Evolutionary conservation across 2,113 vertebrate genomes (phyloP), one percentile per base, ranked within the genome.

Genomic region (Gadus chalcogrammus): DNA sequence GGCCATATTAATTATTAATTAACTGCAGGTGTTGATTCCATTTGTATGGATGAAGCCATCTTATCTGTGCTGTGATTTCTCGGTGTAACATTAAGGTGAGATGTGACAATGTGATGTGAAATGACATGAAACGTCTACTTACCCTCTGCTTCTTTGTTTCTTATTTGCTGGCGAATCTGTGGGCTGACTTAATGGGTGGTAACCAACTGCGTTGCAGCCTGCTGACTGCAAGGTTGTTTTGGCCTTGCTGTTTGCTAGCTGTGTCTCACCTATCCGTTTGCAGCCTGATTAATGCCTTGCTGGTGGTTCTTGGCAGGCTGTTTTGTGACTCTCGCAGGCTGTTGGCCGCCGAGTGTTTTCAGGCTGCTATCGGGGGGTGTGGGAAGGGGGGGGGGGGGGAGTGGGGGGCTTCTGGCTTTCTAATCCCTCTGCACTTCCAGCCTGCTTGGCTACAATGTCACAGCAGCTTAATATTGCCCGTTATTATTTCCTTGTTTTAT

Each of bases 401-500:
- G 81, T 73, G 74, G 82, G 66, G 82, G 71, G 56, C 5, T 82
- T 80, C 82, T 85, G 84, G 79, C 78, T 89, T 88, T 85, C 84
- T 91, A 92, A 91, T 91, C 90, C 90, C 84, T 70, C 83, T 87
- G 18, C 85, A 86, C 88, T 89, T 80, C 81, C 74, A 81, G 73
- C 79, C 76, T 73, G 83, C 82, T 86, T 90, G 79, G 78, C 85
- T 81, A 84, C 90, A 91, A 91, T 90, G 91, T 92, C 91, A 92
- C 87, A 91, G 87, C 84, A 86, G 91, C 91, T 92, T 92, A 92
- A 92, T 92, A 92, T 91, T 91, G 88, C 88, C 90, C 82, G 87
- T 92, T 91, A 92, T 92, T 91, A 92, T 92, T 92, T 91, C 87
- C 88, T 92, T 91, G 91, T 92, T 92, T 92, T 89, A 91, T 92